Percentiles rank a stretch among this genome's conserved stretches.
Evolutionary conservation across 2,888 invertebrate species (phyloP).

Genomic region (Xestia sexstrigata): DNA sequence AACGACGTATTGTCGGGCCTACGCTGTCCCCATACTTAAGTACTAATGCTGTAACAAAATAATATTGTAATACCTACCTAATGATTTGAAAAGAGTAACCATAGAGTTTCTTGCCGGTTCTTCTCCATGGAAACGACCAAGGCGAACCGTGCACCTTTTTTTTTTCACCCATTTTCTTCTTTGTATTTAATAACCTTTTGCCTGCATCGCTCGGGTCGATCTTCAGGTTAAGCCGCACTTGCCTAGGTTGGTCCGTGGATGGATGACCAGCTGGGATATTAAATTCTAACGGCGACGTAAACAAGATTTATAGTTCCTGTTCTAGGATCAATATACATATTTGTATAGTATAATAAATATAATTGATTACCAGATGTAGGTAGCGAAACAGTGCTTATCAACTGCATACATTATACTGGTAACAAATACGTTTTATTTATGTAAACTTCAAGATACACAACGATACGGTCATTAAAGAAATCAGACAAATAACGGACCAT

Average conservation of each 20-base stretch:
- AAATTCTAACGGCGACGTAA: neutral
- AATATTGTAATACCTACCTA: too few species aligned
- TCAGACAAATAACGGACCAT: neutral
- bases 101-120: too few species aligned
- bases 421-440: neutral
- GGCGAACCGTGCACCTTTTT: too few species aligned
- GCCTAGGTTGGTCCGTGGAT: too few species aligned
- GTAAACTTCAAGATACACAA: neutral
- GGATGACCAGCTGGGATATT: neutral
- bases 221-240: too few species aligned
- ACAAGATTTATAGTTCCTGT: slow-evolving; percentile 5
- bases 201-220: neutral
- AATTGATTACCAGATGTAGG: neutral
- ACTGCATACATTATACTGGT: neutral
- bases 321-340: neutral
- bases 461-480: neutral
- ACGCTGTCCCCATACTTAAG: too few species aligned
- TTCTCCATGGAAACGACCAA: too few species aligned
- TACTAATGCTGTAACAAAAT: too few species aligned
- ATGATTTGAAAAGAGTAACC: too few species aligned
- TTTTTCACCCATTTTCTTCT: too few species aligned
- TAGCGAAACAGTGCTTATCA: neutral
- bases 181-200: neutral
- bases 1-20: too few species aligned
- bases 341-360: too few species aligned